Evolutionary conservation across 1,140 invertebrate species (phyloP).

Genomic region (Brachionus asplanchnoidis): DNA sequence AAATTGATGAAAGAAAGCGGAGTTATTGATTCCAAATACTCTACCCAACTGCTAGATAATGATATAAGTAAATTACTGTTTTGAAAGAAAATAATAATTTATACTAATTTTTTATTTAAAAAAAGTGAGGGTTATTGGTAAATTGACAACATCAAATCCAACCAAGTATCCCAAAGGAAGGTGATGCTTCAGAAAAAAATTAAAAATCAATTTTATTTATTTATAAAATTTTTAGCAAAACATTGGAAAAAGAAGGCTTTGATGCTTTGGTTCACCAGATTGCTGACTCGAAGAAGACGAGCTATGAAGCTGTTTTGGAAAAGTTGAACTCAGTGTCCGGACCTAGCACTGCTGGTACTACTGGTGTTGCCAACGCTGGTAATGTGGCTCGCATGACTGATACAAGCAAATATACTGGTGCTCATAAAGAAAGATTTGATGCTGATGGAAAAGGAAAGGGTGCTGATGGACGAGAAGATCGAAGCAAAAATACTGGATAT

Average conservation of each 20-base stretch:
- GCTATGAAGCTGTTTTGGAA: neutral
- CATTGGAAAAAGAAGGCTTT: constrained; percentile 39
- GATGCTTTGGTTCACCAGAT: constrained; percentile 15
- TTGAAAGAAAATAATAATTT: neutral
- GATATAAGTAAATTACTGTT: constrained; percentile 16
- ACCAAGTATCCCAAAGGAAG: constrained; percentile 26
- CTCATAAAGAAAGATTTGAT: constrained; percentile 61
- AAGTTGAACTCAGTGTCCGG: constrained; percentile 9
- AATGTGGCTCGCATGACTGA: constrained; percentile 77
- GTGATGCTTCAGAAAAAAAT: neutral
- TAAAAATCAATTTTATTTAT: neutral
- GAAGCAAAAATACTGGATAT: constrained; percentile 56
- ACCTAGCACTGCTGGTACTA: constrained; percentile 12
- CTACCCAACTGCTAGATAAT: constrained; percentile 33
- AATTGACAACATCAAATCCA: neutral
- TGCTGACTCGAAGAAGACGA: constrained; percentile 36
- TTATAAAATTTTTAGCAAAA: constrained; percentile 6
- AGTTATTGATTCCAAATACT: constrained; percentile 39
- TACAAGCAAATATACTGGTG: constrained; percentile 58
- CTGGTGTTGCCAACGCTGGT: constrained; percentile 44
- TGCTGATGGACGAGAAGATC: constrained; percentile 55
- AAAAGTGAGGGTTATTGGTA: constrained; percentile 38
- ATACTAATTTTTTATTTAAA: constrained; percentile 5
- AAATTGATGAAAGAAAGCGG: constrained; percentile 42
- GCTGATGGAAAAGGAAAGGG: constrained; percentile 59